Conservation (phyloP, 2,797 vertebrate species). For the Anguilla marmorata region DNA sequence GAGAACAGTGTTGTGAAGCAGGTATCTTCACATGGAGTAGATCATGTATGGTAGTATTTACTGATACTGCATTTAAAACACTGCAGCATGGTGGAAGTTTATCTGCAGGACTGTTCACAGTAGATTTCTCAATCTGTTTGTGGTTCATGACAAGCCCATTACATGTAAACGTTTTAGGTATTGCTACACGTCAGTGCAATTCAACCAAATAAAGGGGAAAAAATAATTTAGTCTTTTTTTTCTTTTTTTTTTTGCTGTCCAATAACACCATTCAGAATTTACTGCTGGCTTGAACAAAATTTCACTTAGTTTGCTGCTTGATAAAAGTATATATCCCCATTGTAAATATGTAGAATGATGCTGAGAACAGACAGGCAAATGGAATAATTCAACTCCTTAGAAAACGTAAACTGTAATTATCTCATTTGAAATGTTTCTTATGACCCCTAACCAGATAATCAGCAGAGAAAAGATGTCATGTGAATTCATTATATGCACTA, state of each 20-base stretch:
- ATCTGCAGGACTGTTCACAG: background rate
- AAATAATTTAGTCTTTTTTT: too few species aligned
- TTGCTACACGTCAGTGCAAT: background rate
- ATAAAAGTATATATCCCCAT: background rate
- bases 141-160: background rate
- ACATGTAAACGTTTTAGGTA: background rate
- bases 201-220: background rate
- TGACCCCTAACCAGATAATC: background rate
- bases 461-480: background rate
- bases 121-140: background rate
- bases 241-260: background rate
- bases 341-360: background rate
- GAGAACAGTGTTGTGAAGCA: background rate
- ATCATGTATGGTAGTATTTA: background rate
- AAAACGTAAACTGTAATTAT: background rate
- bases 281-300: background rate
- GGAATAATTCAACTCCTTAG: background rate
- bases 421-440: background rate
- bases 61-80: background rate
- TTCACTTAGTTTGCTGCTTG: background rate
- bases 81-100: background rate
- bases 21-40: background rate
- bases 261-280: background rate
- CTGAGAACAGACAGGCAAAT: background rate
- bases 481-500: background rate